phyloP scores from a whole-genome alignment of 2,888 invertebrate species.

The Panopea generosa region DNA sequence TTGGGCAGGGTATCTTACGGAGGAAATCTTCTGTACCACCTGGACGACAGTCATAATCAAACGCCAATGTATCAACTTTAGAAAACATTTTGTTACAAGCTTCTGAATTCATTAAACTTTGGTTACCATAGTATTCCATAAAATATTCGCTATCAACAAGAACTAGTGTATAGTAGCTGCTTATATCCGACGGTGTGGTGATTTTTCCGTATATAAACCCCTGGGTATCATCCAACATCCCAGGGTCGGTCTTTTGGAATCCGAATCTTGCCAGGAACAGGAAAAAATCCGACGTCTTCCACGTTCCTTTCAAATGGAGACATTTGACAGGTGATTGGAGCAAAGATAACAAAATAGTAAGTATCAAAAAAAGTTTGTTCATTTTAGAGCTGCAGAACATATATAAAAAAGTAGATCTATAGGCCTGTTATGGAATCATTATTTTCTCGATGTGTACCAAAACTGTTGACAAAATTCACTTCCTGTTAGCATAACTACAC shows the following conservation, averaged over 20 bases:
- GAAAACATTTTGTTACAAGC: constrained; percentile 96
- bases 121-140: constrained; percentile 94
- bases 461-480: constrained; percentile 1
- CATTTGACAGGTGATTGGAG: constrained; percentile 13
- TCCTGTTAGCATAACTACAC: not conserved
- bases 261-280: constrained; percentile 96
- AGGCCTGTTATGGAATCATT: no score
- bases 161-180: constrained; percentile 91
- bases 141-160: constrained; percentile 95
- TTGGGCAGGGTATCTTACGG: constrained; percentile 93
- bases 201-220: constrained; percentile 99
- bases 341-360: no score
- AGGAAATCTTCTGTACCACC: constrained; percentile 92
- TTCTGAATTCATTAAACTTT: constrained; percentile 85
- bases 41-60: constrained; percentile 93
- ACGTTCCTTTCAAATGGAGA: constrained; percentile 82
- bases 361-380: no score
- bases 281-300: constrained; percentile 88
- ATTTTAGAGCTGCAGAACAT: no score
- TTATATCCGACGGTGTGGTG: constrained; percentile 87
- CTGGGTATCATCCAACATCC: constrained; percentile 93
- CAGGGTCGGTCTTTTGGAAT: constrained; percentile 96
- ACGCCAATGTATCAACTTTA: constrained; percentile 92
- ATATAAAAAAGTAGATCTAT: no score
- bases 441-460: no score